Evolutionary conservation across 1,140 invertebrate genomes (phyloP), one percentile per base, ranked within the genome.

Genomic region (Apis florea): DNA sequence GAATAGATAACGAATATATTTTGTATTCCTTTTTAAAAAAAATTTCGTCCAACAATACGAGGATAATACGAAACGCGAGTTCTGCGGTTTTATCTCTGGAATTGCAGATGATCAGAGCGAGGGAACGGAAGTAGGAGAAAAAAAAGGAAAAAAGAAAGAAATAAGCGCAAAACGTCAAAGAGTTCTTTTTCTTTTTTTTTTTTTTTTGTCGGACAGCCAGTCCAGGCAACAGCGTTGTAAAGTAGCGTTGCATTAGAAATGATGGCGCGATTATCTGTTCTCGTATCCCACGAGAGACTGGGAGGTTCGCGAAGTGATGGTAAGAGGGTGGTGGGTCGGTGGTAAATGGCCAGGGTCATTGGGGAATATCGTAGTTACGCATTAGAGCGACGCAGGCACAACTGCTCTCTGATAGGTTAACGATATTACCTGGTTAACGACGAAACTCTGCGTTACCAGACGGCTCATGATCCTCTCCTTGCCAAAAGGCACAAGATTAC

Each of bases 351-450:
- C 77, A 64, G 82, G 87, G 79, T 90, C 90, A 90, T 82, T 68
- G 69, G 87, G 89, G 90, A 89, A 91, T 90, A 90, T 88, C 84
- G 88, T 85, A 88, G 89, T 87, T 89, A 88, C 85, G 80, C 85
- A 88, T 86, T 86, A 87, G 84, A 89, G 80, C 54, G 74, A 87
- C 83, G 75, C 83, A 68, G 84, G 83, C 84, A 89, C 89, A 88
- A 89, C 88, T 89, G 88, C 83, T 85, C 88, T 84, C 88, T 86
- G 88, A 91, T 90, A 90, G 89, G 89, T 89, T 90, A 91, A 91
- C 86, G 88, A 89, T 84, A 88, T 91, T 90, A 90, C 87, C 68
- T 66, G 71, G 74, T 80, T 88, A 87, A 90, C 87, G 88, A 83
- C 71, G 87, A 83, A 89, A 88, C 83, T 89, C 80, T 69, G 71